A percentile compares a stretch with the other conserved stretches of the same genome.
Evolutionary conservation across 1,140 invertebrate genomes (phyloP).

Genomic region (Drosophila pruinosa): DNA sequence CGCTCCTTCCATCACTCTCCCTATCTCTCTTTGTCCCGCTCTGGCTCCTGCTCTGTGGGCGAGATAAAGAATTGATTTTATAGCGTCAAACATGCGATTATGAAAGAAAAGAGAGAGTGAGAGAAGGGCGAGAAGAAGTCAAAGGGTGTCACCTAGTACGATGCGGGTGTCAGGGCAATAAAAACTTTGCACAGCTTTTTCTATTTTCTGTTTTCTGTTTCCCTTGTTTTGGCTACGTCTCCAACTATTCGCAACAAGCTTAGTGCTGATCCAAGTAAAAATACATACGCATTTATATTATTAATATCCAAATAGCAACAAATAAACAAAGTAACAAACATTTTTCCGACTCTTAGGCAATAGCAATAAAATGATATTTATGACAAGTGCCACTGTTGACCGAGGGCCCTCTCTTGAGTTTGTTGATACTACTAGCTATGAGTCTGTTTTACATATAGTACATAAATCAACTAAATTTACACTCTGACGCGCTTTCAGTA

Average conservation of each 20-base stretch:
- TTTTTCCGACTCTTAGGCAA: slow-evolving; percentile 62
- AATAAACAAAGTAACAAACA: slow-evolving; percentile 60
- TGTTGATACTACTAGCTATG: slow-evolving; percentile 5
- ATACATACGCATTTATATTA: slow-evolving; percentile 58
- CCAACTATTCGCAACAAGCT: slow-evolving; percentile 35
- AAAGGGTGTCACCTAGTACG: slow-evolving; percentile 70
- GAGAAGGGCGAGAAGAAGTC: slow-evolving; percentile 31
- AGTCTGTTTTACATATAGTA: slow-evolving; percentile 64
- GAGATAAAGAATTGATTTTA: slow-evolving; percentile 81
- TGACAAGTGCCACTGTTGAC: slow-evolving; percentile 35
- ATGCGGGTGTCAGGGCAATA: slow-evolving; percentile 74
- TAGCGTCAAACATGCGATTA: slow-evolving; percentile 80
- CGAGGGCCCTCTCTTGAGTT: slow-evolving; percentile 19
- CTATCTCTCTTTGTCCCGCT: not conserved
- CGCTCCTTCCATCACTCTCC: slow-evolving; percentile 26
- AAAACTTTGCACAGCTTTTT: slow-evolving; percentile 70
- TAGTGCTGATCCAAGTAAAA: slow-evolving; percentile 76
- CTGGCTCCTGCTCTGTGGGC: slow-evolving; percentile 30
- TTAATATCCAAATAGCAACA: slow-evolving; percentile 61
- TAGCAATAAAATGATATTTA: slow-evolving; percentile 75
- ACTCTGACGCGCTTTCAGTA: slow-evolving; percentile 20
- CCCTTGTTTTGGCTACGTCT: not conserved
- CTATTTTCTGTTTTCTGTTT: not conserved
- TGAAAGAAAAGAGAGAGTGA: slow-evolving; percentile 45
- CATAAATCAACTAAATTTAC: slow-evolving; percentile 73